A percentile compares a stretch with the other conserved stretches of the same genome.
Evolutionary conservation across 2,797 vertebrate genomes (phyloP).

Genomic region (Phylloscopus collybita): DNA sequence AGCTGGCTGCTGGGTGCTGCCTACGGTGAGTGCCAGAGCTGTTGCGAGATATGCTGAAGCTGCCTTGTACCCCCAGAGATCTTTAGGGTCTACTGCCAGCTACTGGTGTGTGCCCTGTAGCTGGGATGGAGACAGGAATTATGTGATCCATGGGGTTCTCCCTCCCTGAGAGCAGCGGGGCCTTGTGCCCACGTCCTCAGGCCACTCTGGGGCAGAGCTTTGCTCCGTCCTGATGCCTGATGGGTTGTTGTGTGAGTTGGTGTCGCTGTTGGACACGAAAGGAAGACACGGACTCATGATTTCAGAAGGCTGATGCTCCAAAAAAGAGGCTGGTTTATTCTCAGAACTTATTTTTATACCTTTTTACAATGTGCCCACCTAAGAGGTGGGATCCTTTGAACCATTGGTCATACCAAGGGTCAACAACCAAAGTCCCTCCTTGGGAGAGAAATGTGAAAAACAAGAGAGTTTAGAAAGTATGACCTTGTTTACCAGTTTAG

Average conservation of each 20-base stretch:
- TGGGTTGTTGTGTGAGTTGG: background rate
- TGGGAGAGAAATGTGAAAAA: no score
- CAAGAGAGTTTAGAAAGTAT: no score
- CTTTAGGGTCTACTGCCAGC: background rate
- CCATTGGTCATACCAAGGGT: no score
- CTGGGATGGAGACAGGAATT: background rate
- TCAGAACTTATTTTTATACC: no score
- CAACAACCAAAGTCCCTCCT: no score
- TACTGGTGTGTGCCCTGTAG: background rate
- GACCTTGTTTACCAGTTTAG: no score
- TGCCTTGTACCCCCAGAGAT: background rate
- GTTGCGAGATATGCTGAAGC: background rate
- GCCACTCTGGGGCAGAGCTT: background rate
- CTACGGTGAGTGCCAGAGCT: conserved; percentile 70
- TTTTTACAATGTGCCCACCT: no score
- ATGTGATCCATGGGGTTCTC: background rate
- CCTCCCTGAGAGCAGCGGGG: background rate
- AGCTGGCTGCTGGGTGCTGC: conserved; percentile 82
- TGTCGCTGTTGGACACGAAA: no score
- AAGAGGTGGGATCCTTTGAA: no score
- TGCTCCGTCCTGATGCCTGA: background rate
- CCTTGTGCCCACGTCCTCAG: background rate
- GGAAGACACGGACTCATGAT: no score
- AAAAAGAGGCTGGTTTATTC: no score
- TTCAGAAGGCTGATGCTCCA: no score